Evolutionary conservation across 2,113 vertebrate species (phyloP), one percentile per base, ranked within the genome.

Genomic region (Pelobates fuscus): DNA sequence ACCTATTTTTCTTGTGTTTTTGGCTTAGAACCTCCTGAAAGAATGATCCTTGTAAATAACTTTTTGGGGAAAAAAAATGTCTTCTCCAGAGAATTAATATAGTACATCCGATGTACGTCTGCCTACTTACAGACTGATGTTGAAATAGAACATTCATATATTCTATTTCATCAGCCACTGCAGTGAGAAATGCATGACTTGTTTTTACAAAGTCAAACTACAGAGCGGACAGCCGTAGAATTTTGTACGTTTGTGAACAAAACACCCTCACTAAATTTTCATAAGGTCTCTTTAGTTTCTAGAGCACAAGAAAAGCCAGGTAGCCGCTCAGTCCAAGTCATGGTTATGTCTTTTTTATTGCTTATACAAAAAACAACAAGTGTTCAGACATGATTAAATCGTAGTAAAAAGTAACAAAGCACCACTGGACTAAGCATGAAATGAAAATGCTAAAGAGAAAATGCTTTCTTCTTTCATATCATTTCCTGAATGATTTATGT

Each of bases 121-220:
- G 27, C 32, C 15, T 10, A 46, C 61, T 74, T 65, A 43, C 30
- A 43, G 49, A 11, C 18, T 65, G 46, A 74, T 74, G 61, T 66
- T 58, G 44, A 11, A 57, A 66, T 29, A 59, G 52, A 29, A 29
- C 62, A 67, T 66, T 75, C 49, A 75, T 67, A 75, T 67, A 75
- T 75, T 75, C 71, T 59, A 58, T 75, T 75, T 75, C 61, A 73
- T 73, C 71, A 58, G 63, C 49, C 32, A 29, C 7, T 37, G n/a
- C 27, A 55, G 62, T 24, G 54, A 58, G 63, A 24, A 67, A 67
- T 27, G 52, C 32, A 46, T 20, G 18, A 37, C 60, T 59, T 75
- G 71, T 75, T 67, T 75, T 59, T 21, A 30, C 62, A 67, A 65
- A 58, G 62, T 75, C 62, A 58, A 23, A 44, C 26, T 71, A 52